Conservation (phyloP, 2,113 vertebrate species). For the Conger conger region DNA sequence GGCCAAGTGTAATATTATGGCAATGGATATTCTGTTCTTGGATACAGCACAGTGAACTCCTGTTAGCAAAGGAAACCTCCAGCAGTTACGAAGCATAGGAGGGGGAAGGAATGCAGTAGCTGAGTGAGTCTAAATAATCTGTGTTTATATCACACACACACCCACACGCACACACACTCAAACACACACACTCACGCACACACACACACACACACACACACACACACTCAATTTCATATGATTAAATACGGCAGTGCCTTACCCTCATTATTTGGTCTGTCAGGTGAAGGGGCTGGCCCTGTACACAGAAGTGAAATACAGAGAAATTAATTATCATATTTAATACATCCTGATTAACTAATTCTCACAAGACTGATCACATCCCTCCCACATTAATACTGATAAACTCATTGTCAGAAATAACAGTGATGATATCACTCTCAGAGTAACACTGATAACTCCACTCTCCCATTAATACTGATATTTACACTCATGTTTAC, state of each 20-base stretch:
- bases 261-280: constrained; percentile 49
- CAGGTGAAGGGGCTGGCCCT: constrained; percentile 21
- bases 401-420: too few species aligned
- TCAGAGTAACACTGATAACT: too few species aligned
- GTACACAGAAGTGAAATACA: not conserved
- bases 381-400: too few species aligned
- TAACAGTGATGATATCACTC: too few species aligned
- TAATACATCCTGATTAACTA: too few species aligned
- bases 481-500: not conserved
- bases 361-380: too few species aligned
- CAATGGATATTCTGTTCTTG: too few species aligned
- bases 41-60: too few species aligned
- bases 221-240: not conserved
- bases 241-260: constrained; percentile 4
- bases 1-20: too few species aligned
- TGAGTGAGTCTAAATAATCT: too few species aligned
- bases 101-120: too few species aligned
- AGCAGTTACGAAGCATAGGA: not conserved
- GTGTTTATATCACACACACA: not conserved
- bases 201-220: not conserved
- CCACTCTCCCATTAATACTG: not conserved
- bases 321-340: not conserved
- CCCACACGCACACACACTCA: not conserved
- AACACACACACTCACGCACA: not conserved
- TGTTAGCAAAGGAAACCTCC: too few species aligned